Percentiles rank a stretch among this genome's conserved stretches.
Evolutionary conservation across 1,140 invertebrate genomes (phyloP).

Genomic region (Solenopsis fugax): DNA sequence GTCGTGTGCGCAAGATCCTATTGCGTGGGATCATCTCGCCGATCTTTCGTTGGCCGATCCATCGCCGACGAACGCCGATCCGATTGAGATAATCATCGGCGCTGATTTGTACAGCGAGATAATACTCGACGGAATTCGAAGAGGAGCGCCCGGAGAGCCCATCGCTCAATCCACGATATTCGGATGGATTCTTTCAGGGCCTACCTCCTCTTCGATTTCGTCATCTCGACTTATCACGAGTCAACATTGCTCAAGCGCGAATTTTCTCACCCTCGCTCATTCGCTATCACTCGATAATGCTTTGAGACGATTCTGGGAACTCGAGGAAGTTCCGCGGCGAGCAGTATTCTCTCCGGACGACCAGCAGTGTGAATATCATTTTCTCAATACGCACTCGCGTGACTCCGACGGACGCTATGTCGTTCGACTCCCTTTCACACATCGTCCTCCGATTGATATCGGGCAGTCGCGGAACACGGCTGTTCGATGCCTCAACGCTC

Average conservation of each 20-base stretch:
- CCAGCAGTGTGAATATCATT: neutral
- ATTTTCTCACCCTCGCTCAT: too few species aligned
- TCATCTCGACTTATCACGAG: neutral
- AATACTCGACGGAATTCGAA: too few species aligned
- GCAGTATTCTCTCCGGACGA: neutral
- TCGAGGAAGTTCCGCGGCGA: neutral
- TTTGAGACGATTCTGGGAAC: neutral
- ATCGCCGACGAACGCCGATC: too few species aligned
- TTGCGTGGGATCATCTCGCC: too few species aligned
- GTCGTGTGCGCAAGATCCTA: too few species aligned
- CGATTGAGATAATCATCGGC: too few species aligned
- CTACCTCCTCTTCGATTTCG: too few species aligned
- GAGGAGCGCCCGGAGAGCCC: too few species aligned
- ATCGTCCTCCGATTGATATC: neutral
- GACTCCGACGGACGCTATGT: neutral
- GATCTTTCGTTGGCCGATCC: too few species aligned
- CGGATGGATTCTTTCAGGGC: neutral
- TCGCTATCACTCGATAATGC: neutral
- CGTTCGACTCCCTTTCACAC: neutral
- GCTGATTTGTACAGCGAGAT: too few species aligned
- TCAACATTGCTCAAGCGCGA: too few species aligned
- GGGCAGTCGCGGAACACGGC: neutral
- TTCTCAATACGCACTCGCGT: neutral
- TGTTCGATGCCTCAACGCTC: neutral
- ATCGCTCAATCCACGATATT: too few species aligned